Percentiles rank a stretch among this genome's conserved stretches.
Conservation (phyloP, 2,113 vertebrate species). For the Labeo catla region DNA sequence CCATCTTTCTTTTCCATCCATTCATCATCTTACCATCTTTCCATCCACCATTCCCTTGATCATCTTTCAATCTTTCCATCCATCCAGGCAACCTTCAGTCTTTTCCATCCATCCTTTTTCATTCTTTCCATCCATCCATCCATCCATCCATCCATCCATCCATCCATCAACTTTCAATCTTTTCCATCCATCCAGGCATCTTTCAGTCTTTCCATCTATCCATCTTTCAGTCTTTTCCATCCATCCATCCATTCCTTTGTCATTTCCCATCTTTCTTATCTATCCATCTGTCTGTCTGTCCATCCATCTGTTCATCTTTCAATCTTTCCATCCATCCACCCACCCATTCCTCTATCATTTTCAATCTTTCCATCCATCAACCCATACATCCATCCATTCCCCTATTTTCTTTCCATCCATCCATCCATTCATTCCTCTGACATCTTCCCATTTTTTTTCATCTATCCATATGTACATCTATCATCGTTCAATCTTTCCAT, state of each 20-base stretch:
- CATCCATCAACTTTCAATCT: neutral
- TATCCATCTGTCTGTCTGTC: neutral
- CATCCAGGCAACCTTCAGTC: neutral
- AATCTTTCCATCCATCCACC: neutral
- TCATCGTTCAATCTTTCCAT: neutral
- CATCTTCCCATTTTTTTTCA: too few relatives aligned
- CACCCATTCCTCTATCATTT: too few relatives aligned
- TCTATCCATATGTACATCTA: neutral
- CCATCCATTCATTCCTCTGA: too few relatives aligned
- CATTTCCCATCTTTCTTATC: too few relatives aligned
- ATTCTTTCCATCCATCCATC: too few relatives aligned
- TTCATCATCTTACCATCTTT: too few relatives aligned
- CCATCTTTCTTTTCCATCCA: too few relatives aligned
- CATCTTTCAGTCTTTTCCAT: too few relatives aligned
- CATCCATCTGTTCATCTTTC: neutral
- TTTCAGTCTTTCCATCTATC: too few relatives aligned
- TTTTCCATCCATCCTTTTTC: too few relatives aligned
- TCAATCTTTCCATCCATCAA: neutral
- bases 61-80: neutral
- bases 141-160: neutral
- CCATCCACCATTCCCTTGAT: neutral
- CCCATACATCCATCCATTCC: neutral
- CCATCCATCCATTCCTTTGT: too few relatives aligned
- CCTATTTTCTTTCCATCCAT: neutral
- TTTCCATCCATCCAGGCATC: neutral